phyloP scores from a whole-genome alignment of 2,113 vertebrate genomes.

The Rattus norvegicus region DNA sequence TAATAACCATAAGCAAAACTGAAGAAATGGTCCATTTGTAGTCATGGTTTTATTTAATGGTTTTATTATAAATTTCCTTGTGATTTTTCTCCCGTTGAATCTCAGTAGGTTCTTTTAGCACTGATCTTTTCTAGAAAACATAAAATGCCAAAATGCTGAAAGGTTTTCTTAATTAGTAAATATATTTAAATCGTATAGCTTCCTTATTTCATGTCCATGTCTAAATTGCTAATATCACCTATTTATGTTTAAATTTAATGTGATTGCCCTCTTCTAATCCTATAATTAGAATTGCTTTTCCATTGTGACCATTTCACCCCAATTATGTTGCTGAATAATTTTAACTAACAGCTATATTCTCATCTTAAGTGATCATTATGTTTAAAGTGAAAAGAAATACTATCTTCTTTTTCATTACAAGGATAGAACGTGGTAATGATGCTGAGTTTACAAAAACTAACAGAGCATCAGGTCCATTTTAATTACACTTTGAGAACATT shows the following conservation, averaged over 20 bases:
- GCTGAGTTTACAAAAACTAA: background rate
- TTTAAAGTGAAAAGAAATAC: constrained; percentile 59
- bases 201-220: background rate
- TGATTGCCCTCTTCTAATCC: background rate
- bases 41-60: background rate
- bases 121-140: background rate
- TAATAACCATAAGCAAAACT: background rate
- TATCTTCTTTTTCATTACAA: background rate
- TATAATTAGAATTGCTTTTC: constrained; percentile 26
- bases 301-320: constrained; percentile 20
- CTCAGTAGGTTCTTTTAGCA: background rate
- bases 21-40: background rate
- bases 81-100: background rate
- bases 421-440: background rate
- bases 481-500: constrained; percentile 43
- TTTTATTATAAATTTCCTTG: background rate
- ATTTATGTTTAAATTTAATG: background rate
- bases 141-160: background rate
- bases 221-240: background rate
- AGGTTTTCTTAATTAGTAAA: background rate
- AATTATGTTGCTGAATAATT: constrained; percentile 45
- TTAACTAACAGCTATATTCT: constrained; percentile 34
- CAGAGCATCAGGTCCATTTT: background rate
- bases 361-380: constrained; percentile 50
- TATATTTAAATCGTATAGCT: constrained; percentile 22